Conservation (phyloP, 2,797 vertebrate genomes). For the Ibycter americanus region DNA sequence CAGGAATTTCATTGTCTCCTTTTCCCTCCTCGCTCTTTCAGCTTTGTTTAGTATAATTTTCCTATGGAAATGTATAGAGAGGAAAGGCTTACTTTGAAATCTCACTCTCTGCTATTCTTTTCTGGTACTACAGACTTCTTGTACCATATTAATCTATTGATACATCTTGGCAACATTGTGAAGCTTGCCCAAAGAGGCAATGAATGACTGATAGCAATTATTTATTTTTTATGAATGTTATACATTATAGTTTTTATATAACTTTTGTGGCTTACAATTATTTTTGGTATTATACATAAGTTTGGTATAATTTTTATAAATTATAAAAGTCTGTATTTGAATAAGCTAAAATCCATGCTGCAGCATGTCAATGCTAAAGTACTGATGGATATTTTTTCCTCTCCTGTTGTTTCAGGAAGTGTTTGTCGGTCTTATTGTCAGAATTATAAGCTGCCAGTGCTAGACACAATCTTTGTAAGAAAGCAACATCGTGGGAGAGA, state of each 20-base stretch:
- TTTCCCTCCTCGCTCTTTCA: background rate
- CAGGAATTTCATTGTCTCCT: background rate
- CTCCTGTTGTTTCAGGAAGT: constrained; percentile 76
- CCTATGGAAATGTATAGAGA: no score
- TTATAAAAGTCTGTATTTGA: background rate
- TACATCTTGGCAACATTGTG: background rate
- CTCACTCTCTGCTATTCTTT: background rate
- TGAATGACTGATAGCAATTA: background rate
- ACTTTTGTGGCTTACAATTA: background rate
- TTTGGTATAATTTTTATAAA: background rate
- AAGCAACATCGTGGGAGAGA: constrained; percentile 79
- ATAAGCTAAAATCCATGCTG: background rate
- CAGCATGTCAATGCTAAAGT: background rate
- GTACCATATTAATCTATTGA: background rate
- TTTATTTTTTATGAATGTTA: background rate
- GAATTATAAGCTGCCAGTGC: constrained; percentile 83
- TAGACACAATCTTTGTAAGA: constrained; percentile 89
- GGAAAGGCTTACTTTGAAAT: no score
- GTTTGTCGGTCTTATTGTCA: constrained; percentile 55
- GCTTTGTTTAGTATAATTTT: background rate
- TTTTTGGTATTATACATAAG: no score
- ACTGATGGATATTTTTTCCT: background rate
- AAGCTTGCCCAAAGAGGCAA: background rate
- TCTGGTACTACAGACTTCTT: background rate
- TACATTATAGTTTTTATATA: background rate